phyloP scores from a whole-genome alignment of 2,888 invertebrate species.

The Caenorhabditis panamensis region DNA sequence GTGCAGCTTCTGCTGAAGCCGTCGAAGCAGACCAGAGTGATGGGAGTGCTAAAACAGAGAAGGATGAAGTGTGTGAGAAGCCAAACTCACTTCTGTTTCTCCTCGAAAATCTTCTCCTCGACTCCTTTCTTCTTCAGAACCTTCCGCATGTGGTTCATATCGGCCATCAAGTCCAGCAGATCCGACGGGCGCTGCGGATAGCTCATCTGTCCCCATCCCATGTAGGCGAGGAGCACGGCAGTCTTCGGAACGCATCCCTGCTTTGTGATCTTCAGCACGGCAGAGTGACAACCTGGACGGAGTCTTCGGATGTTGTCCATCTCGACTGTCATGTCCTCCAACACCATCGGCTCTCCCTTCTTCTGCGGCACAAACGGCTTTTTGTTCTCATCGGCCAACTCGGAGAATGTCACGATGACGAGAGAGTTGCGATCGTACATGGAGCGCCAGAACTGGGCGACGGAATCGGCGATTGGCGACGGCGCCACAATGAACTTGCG shows the following conservation, averaged over 20 bases:
- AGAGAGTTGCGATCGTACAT: constrained; percentile 70
- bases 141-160: constrained; percentile 70
- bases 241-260: constrained; percentile 5
- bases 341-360: constrained; percentile 31
- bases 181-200: constrained; percentile 69
- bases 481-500: constrained; percentile 70
- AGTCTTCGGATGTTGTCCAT: constrained; percentile 38
- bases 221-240: constrained; percentile 30
- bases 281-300: constrained; percentile 21
- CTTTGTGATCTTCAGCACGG: constrained; percentile 41
- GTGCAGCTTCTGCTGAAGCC: constrained; percentile 72
- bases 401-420: constrained; percentile 64
- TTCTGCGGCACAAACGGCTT: constrained; percentile 49
- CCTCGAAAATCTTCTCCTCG: constrained; percentile 23
- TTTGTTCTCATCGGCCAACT: constrained; percentile 58
- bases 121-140: constrained; percentile 58
- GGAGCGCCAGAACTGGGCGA: constrained; percentile 72
- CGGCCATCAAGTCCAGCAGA: constrained; percentile 67
- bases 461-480: constrained; percentile 51
- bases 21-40: constrained; percentile 72
- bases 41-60: constrained; percentile 63
- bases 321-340: constrained; percentile 46
- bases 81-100: constrained; percentile 16
- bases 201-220: constrained; percentile 52
- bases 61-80: background rate